Base-by-base conservation (phyloP, 2,888 invertebrate genomes). In the Zaprionus bogoriensis region DNA sequence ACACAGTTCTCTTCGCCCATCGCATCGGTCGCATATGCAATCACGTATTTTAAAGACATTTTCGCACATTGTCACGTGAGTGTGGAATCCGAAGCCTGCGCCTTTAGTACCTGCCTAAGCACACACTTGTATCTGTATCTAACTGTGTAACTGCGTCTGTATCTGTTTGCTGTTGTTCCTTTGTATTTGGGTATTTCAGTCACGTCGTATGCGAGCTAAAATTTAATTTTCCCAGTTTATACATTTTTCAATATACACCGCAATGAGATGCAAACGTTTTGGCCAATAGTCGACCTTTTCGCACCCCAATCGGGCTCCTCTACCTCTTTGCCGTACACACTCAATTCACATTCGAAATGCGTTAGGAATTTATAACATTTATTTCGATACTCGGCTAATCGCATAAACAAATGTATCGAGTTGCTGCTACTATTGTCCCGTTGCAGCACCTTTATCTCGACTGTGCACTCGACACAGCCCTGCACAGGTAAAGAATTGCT, bases 141-240 rank as follows among this genome's bases (percentile, higher is more conserved):
- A 6, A 7, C 17, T 9, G 3, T 14, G 14, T 14, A 14, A n/a
- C 10, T 14, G 36, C 14, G 7, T 22, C n/a, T n/a, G n/a, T 4
- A n/a, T 25, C 0, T n/a, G 4, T 10, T 10, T 45, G 9, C 23
- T 25, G 22, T 20, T 19, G 7, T 30, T 30, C 20, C 3, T 19
- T 14, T 45, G 9, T 10, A 12, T 66, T 65, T 64, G 3, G 6
- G 57, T 30, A 78, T 63, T 55, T 52, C 12, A 42, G 61, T 67
- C 79, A 79, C 79, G 79, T 77, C 51, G 68, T 39, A 55, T 59
- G 59, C 32, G 17, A 77, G 77, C 65, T 72, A 52, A 82, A 82
- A 82, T 82, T 81, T 74, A 81, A 82, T 79, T 79, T 76, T 60
- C 60, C 59, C 68, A 65, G 68, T 72, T 71, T 79, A 22, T n/a